phyloP scores from a whole-genome alignment of 2,797 vertebrate genomes.

The Cottoperca gobio region DNA sequence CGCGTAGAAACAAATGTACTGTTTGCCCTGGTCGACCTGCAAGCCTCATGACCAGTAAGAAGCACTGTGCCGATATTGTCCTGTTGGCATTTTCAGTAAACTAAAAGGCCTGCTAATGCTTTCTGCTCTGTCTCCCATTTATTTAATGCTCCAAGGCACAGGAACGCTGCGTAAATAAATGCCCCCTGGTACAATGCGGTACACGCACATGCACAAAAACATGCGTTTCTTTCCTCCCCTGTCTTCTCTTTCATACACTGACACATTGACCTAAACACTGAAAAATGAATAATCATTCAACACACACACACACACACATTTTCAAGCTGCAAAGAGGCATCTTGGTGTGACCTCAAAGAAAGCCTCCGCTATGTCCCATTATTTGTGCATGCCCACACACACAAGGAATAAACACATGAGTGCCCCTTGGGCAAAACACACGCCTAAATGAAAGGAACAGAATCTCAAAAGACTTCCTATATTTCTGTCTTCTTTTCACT shows the following conservation, averaged over 20 bases:
- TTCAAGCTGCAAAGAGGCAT: conserved; percentile 28
- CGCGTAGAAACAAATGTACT: conserved; percentile 5
- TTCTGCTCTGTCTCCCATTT: conserved; percentile 73
- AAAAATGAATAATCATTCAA: conserved; percentile 21
- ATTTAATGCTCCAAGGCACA: conserved; percentile 73
- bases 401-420: conserved; percentile 40
- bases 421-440: conserved; percentile 37
- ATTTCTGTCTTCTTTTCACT: conserved; percentile 33
- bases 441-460: neutral
- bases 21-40: conserved; percentile 32
- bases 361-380: conserved; percentile 26
- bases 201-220: conserved; percentile 16
- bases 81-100: conserved; percentile 60
- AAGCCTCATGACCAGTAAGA: conserved; percentile 36
- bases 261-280: conserved; percentile 23
- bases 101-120: conserved; percentile 74
- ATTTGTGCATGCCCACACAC: conserved; percentile 30
- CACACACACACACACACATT: conserved; percentile 6
- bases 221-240: neutral
- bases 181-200: conserved; percentile 43
- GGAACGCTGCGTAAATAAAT: conserved; percentile 52
- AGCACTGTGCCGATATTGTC: conserved; percentile 45
- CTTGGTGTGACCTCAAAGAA: conserved; percentile 40
- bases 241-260: conserved; percentile 1
- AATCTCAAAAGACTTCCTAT: conserved; percentile 23